Conservation (phyloP, 2,113 vertebrate genomes). For the Apaloderma vittatum region DNA sequence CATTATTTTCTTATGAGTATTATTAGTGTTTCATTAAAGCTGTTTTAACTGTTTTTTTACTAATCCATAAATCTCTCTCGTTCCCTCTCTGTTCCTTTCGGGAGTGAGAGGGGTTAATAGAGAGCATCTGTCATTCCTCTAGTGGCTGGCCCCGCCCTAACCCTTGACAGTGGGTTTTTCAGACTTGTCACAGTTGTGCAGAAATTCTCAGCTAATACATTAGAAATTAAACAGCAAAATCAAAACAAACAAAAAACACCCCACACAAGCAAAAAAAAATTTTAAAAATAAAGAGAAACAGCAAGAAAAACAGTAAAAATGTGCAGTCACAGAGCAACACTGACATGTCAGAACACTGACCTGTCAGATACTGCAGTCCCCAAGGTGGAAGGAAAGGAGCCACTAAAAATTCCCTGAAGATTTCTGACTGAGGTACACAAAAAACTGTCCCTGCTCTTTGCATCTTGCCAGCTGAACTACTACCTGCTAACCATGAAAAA, state of each 20-base stretch:
- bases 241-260: no score
- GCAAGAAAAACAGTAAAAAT: not conserved
- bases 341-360: not conserved
- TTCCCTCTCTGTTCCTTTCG: no score
- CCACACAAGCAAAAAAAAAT: no score
- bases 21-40: no score
- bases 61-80: no score
- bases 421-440: not conserved
- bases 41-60: no score
- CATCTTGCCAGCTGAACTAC: not conserved
- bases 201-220: not conserved
- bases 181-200: not conserved
- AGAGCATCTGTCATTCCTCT: no score
- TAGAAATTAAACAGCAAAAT: not conserved
- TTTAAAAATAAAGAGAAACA: not conserved
- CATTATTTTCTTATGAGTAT: no score
- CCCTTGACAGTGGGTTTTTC: not conserved
- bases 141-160: no score
- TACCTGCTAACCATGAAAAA: not conserved
- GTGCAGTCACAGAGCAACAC: not conserved
- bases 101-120: no score
- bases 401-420: not conserved
- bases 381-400: not conserved
- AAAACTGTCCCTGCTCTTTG: not conserved
- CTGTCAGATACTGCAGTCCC: not conserved